Conservation (phyloP, 2,888 invertebrate species). For the Camponotus fellah region DNA sequence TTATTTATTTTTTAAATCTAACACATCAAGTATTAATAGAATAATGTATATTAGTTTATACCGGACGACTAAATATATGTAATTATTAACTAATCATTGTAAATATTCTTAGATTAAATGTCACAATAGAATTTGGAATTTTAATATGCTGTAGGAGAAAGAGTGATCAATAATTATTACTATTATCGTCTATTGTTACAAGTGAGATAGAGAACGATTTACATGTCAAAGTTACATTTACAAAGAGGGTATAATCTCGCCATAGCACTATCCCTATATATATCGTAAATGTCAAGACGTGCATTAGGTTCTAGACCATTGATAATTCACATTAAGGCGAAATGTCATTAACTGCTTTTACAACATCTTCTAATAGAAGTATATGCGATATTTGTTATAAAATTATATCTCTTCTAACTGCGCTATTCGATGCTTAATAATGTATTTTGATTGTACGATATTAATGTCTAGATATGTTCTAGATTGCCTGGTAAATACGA, state of each 20-base stretch:
- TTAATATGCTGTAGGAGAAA: background rate
- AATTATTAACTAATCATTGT: background rate
- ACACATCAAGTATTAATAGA: background rate
- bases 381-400: background rate
- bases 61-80: too few relatives aligned
- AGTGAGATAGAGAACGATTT: background rate
- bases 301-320: conserved; percentile 2
- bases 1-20: conserved; percentile 1
- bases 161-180: background rate
- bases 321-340: conserved; percentile 30
- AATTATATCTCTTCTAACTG: background rate
- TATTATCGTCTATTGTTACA: background rate
- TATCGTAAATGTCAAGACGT: conserved; percentile 27
- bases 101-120: background rate
- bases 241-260: background rate
- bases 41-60: background rate
- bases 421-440: background rate
- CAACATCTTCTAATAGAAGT: background rate
- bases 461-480: conserved; percentile 1
- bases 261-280: conserved; percentile 1
- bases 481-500: background rate
- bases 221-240: too few relatives aligned
- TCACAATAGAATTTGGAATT: background rate
- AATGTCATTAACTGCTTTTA: conserved; percentile 23
- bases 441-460: conserved; percentile 6